Conservation (phyloP, 2,113 vertebrate species). For the Leptobrachium ailaonicum region DNA sequence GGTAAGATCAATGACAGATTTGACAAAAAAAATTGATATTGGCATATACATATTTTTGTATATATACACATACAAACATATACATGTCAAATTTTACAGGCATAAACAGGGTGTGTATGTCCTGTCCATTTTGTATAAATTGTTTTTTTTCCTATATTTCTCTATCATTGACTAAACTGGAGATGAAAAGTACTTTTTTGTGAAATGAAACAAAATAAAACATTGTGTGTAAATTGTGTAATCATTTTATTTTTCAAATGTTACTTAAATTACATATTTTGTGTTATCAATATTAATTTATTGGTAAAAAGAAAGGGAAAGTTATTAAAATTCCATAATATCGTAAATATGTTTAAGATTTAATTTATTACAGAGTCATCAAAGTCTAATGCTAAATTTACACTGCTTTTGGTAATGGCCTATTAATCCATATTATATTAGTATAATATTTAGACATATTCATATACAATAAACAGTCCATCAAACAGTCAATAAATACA, state of each 20-base stretch:
- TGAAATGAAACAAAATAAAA: constrained; percentile 73
- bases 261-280: not conserved
- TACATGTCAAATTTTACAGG: not conserved
- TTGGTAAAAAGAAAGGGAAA: not conserved
- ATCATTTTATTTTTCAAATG: constrained; percentile 46
- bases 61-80: constrained; percentile 39
- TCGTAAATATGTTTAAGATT: no score
- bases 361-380: no score
- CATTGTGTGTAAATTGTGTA: constrained; percentile 67
- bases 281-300: not conserved
- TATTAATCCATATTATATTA: no score
- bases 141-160: constrained; percentile 64
- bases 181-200: constrained; percentile 63
- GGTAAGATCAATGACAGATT: constrained; percentile 64
- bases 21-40: constrained; percentile 63
- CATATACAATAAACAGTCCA: no score
- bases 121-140: constrained; percentile 20
- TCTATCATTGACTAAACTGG: constrained; percentile 67
- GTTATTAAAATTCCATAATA: no score
- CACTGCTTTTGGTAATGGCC: no score
- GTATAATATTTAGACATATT: no score
- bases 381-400: no score
- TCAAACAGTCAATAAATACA: no score
- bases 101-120: not conserved
- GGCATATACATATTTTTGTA: constrained; percentile 77